A percentile compares a stretch with the other conserved stretches of the same genome.
These are phyloP conservation scores for Chrysolina oricalcia DNA, from an alignment of 2,888 invertebrate species.

Conservation along the genomic window DNA sequence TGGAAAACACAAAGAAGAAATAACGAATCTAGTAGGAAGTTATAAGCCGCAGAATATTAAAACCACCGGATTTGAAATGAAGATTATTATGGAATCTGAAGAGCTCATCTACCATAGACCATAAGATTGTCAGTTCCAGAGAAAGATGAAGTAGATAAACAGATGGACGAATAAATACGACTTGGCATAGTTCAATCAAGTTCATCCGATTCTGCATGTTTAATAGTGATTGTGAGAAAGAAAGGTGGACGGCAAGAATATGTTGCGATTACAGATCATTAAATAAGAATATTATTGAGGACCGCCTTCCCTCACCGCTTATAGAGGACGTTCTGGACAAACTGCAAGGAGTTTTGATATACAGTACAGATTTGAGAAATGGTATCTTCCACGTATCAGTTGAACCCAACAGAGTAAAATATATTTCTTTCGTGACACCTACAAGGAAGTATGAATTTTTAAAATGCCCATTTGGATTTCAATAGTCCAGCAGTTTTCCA, in stretches of 20 bases:
- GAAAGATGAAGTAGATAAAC: slow-evolving; percentile 34
- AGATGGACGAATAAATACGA: slow-evolving; percentile 48
- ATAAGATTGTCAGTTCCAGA: slow-evolving; percentile 48
- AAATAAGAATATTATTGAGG: slow-evolving; percentile 47
- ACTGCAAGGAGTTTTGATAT: slow-evolving; percentile 57
- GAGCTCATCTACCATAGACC: slow-evolving; percentile 45
- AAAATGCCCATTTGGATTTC: slow-evolving; percentile 67
- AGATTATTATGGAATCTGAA: slow-evolving; percentile 36
- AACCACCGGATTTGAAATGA: slow-evolving; percentile 35
- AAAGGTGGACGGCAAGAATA: slow-evolving; percentile 44
- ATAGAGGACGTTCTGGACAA: slow-evolving; percentile 57
- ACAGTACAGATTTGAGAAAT: slow-evolving; percentile 55
- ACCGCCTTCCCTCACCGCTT: slow-evolving; percentile 55
- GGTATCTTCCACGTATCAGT: slow-evolving; percentile 66
- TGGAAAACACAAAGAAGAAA: slow-evolving; percentile 36
- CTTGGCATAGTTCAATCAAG: slow-evolving; percentile 52
- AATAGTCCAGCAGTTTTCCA: slow-evolving; percentile 41
- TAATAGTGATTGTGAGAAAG: slow-evolving; percentile 49
- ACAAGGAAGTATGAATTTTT: slow-evolving; percentile 67
- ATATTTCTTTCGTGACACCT: slow-evolving; percentile 67
- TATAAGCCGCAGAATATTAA: slow-evolving; percentile 35
- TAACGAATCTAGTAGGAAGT: slow-evolving; percentile 11
- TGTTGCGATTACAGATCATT: slow-evolving; percentile 46
- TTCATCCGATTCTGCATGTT: slow-evolving; percentile 53
- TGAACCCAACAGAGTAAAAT: slow-evolving; percentile 56